Base-by-base conservation (phyloP, 2,888 invertebrate genomes). In the Sclerodermus sp. region DNA sequence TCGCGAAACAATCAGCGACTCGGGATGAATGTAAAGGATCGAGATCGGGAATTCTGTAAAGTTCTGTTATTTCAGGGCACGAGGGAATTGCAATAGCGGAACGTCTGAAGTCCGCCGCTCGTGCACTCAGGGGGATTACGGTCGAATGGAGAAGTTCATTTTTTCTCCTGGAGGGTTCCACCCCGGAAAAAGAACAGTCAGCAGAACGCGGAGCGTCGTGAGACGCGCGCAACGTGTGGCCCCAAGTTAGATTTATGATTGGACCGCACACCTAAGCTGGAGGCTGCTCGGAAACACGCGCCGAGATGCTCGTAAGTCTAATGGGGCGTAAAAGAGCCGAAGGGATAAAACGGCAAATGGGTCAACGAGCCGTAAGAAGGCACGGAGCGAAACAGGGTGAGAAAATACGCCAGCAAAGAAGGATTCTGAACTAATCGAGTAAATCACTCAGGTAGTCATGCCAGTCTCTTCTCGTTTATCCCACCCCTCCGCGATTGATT, bases 321-420 rank as follows among this genome's bases (percentile, higher is more conserved):
- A 62, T 53, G 57, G 62, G 45, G 53, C 44, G 62, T 53, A 52
- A 62, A 51, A 52, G 53, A 42, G 51, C 44, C 51, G 48, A 51
- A 49, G 55, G 51, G 47, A 53, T 47, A 54, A 23, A 3, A 40
- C 36, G 49, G 43, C 40, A 47, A 54, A 51, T 50, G 55, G 49
- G 42, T 49, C 50, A 59, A 62, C 62, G 62, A 62, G 55, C 53
- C 53, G 55, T 57, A 42, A 52, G 42, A 54, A 43, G 31, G 44
- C 39, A 16, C 15, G 18, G 43, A 49, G 48, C 52, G 49, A 45
- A 47, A 51, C 49, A 52, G 47, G 47, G 41, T 48, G 50, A 51
- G 53, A 49, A 57, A 53, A 57, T 51, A 38, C 47, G 36, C 34
- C 12, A 34, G 30, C 16, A 37, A 30, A 39, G 31, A 30, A 39